Percentiles rank a stretch among this genome's conserved stretches.
Conservation (phyloP, 2,113 vertebrate genomes). For the Sula dactylatra region DNA sequence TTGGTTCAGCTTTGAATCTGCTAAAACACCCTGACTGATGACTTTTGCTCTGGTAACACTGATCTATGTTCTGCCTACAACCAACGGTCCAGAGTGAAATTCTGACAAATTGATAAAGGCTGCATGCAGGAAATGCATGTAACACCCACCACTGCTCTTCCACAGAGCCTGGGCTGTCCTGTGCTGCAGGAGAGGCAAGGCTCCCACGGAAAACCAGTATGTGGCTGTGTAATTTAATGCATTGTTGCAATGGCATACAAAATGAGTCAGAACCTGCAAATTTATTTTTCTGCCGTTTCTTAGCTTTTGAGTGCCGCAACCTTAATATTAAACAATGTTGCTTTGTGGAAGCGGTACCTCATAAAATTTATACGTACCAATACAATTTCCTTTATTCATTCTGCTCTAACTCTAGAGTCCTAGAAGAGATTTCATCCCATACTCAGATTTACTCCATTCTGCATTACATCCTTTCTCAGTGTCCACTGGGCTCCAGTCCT, state of each 20-base stretch:
- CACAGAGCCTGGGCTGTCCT: not conserved
- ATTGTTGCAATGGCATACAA: rapidly evolving
- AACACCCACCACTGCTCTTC: not conserved
- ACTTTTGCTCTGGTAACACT: not conserved
- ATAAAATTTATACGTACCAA: not conserved
- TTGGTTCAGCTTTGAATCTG: not conserved
- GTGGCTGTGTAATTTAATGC: not conserved
- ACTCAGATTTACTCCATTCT: not conserved
- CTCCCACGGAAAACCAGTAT: not conserved
- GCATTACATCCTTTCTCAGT: not conserved
- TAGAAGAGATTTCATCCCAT: not conserved
- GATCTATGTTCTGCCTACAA: not conserved
- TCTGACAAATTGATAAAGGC: not conserved
- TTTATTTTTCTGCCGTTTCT: not conserved
- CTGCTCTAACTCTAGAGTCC: not conserved
- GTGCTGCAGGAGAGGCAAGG: not conserved
- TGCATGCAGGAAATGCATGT: not conserved
- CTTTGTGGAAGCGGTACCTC: not conserved
- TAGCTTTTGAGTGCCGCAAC: not conserved
- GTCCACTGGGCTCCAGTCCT: not conserved
- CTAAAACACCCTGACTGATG: not conserved
- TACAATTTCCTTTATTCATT: not conserved
- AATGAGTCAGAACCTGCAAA: not conserved
- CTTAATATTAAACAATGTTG: not conserved
- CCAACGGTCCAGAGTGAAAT: not conserved